Evolutionary conservation across 1,140 invertebrate genomes (phyloP).

Genomic region (Drosophila santomea): DNA sequence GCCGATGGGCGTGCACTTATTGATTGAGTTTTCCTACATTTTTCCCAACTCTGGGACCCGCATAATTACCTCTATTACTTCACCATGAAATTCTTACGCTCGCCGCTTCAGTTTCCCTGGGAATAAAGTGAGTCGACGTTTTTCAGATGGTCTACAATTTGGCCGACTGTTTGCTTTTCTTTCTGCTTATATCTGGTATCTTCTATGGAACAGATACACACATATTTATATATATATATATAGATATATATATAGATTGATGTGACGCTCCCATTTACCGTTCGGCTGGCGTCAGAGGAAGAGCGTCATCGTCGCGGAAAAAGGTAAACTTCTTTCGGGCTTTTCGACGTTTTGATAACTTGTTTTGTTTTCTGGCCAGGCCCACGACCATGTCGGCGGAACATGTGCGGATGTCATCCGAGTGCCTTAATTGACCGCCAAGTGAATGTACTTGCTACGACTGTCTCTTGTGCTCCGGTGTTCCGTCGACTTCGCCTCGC

Average conservation of each 20-base stretch:
- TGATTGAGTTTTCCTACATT: constrained; percentile 49
- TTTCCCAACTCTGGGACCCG: constrained; percentile 24
- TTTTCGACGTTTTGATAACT: constrained; percentile 61
- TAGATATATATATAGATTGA: neutral
- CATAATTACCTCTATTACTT: constrained; percentile 54
- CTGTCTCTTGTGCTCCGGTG: constrained; percentile 18
- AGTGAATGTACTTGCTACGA: constrained; percentile 41
- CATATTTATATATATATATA: neutral
- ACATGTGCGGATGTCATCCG: constrained; percentile 53
- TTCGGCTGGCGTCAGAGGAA: constrained; percentile 45
- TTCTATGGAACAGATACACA: constrained; percentile 1
- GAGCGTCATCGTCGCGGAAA: constrained; percentile 14
- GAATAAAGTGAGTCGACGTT: constrained; percentile 70
- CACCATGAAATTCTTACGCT: constrained; percentile 45
- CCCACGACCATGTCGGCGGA: constrained; percentile 8
- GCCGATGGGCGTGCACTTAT: constrained; percentile 43
- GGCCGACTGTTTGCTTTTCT: constrained; percentile 38
- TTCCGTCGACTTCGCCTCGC: neutral
- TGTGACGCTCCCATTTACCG: constrained; percentile 45
- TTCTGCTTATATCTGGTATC: constrained; percentile 21
- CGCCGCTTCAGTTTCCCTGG: constrained; percentile 46
- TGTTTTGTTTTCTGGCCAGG: constrained; percentile 46
- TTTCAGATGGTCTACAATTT: constrained; percentile 41
- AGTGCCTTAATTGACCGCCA: constrained; percentile 66
- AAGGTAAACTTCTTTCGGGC: constrained; percentile 27